These are phyloP conservation scores for Lanius ludovicianus DNA, from an alignment of 2,113 vertebrate species.

Conservation along the genomic window DNA sequence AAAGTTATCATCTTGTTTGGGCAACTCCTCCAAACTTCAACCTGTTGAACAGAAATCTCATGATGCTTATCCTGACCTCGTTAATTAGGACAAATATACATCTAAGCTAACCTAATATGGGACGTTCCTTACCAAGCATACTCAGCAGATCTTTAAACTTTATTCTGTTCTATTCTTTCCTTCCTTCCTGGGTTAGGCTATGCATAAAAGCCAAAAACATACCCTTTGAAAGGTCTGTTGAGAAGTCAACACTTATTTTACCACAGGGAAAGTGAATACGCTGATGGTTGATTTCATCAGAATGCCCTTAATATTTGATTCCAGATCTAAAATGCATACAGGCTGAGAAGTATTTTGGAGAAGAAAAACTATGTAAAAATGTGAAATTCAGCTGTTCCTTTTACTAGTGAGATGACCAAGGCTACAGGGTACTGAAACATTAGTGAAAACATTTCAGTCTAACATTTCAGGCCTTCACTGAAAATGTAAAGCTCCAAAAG, in stretches of 20 bases:
- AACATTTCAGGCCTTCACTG: slow-evolving; percentile 3
- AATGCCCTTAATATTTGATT: not conserved
- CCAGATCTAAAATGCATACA: not conserved
- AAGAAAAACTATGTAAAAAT: not conserved
- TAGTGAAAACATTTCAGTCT: not conserved
- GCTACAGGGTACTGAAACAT: not conserved
- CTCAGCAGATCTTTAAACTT: not conserved
- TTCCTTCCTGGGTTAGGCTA: not conserved
- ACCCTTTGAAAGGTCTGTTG: not conserved
- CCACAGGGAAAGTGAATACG: not conserved
- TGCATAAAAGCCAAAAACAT: not conserved
- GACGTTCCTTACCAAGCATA: rapidly evolving
- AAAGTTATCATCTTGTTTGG: not conserved
- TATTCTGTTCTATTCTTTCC: not conserved
- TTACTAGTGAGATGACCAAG: not conserved
- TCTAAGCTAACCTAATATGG: not conserved
- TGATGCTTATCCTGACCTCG: not conserved
- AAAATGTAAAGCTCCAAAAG: slow-evolving; percentile 6
- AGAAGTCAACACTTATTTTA: not conserved
- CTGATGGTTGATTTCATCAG: not conserved
- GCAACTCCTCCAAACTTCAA: not conserved
- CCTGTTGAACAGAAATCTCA: not conserved
- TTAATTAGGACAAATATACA: not conserved
- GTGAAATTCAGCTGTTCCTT: not conserved
- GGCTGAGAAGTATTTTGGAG: not conserved